phyloP scores from a whole-genome alignment of 2,797 vertebrate genomes.

The Falco columbarius region DNA sequence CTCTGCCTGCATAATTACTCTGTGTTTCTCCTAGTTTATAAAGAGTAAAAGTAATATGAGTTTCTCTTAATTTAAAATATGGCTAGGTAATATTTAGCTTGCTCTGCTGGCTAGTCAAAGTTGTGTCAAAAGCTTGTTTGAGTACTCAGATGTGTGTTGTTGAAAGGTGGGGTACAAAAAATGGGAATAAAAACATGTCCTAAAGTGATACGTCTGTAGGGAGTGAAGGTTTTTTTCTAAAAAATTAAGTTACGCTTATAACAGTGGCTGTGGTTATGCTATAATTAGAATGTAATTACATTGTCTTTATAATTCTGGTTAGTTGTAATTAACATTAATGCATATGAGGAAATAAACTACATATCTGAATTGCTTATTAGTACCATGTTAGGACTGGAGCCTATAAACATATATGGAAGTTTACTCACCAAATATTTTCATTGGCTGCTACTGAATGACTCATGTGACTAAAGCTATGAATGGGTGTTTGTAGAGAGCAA shows the following conservation, averaged over 20 bases:
- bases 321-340: conserved; percentile 65
- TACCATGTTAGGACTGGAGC: conserved; percentile 24
- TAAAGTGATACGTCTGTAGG: not conserved
- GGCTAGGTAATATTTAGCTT: not conserved
- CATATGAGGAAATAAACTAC: conserved; percentile 53
- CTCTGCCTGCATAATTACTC: not conserved
- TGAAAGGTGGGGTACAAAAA: not conserved
- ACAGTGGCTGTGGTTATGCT: conserved; percentile 36
- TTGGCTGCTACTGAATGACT: conserved; percentile 49
- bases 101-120: not conserved
- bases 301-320: conserved; percentile 56
- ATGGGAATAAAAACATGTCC: not conserved
- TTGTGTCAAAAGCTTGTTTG: not conserved
- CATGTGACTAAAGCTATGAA: conserved; percentile 17
- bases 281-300: conserved; percentile 61
- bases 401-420: conserved; percentile 44
- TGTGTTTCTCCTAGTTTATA: not conserved
- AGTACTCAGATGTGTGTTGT: not conserved
- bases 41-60: not conserved
- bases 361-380: conserved; percentile 54
- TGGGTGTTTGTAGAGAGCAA: conserved; percentile 22
- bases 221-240: not conserved
- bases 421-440: conserved; percentile 64
- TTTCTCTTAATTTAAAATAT: not conserved
- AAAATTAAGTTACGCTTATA: not conserved